Base-by-base conservation (phyloP, 1,140 invertebrate genomes). In the Andricus grossulariae region DNA sequence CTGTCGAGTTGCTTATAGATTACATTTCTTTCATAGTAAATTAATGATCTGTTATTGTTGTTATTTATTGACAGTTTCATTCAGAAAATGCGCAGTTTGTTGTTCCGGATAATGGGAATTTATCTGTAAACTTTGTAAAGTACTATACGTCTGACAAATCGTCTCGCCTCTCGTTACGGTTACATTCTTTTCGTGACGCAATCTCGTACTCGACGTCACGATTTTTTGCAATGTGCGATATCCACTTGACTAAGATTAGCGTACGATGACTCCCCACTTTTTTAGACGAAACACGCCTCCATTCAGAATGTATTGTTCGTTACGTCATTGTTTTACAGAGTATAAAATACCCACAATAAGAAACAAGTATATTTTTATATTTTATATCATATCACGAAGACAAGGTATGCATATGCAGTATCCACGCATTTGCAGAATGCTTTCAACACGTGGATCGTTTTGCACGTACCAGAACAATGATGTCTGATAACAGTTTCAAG, bases 191-290 rank as follows among this genome's bases (percentile, higher is more conserved):
- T 12, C 10, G 55, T 66, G 57, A 66, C 57, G 57, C 57, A 66
- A 66, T 66, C 57, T 2, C 32, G 13, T 16, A 15, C 57, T 66
- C 57, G 32, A 66, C 57, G 57, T 66, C 57, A 66, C 32, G 25
- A 66, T 32, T 66, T 66, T 25, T 66, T 66, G 13, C 32, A 66
- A 66, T 57, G 4, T 55, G 55, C 19, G 57, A 66, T 66, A 66
- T 66, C 57, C 13, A 66, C 57, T 66, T 25, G 13, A 19, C 57
- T 66, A 32, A 66, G 57, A 66, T 66, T 66, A 66, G 57, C 57
- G 16, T 25, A 66, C n/a, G 11, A 66, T 66, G 57, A 66, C 21
- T 66, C 11, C 32, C 25, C 16, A 66, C 57, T 66, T 66, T 16
- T 66, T 66, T 16, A 32, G 11, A 12, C 11, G 18, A 10, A 55